Percentiles rank a stretch among this genome's conserved stretches.
Evolutionary conservation across 2,797 vertebrate genomes (phyloP).

Genomic region (Sebastes itinus): DNA sequence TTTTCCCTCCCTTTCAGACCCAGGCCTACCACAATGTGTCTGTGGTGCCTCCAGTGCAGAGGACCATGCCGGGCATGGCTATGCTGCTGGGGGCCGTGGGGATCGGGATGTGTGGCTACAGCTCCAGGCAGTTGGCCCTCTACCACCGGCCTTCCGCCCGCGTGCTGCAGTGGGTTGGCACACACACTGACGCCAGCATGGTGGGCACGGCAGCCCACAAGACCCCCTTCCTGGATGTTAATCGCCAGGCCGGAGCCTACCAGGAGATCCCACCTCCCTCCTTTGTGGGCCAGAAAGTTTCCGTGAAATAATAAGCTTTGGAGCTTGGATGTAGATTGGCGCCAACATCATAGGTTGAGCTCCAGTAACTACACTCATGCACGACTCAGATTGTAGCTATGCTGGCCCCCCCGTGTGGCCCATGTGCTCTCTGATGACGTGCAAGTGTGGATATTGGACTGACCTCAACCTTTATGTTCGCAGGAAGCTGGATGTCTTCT

Average conservation of each 20-base stretch:
- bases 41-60: constrained; percentile 51
- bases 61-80: constrained; percentile 67
- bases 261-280: constrained; percentile 64
- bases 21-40: constrained; percentile 69
- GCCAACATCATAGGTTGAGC: constrained; percentile 17
- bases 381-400: constrained; percentile 66
- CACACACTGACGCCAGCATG: constrained; percentile 56
- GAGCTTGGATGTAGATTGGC: neutral
- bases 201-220: constrained; percentile 27
- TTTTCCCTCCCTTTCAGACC: constrained; percentile 58
- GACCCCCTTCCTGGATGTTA: constrained; percentile 48
- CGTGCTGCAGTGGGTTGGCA: constrained; percentile 72
- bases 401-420: constrained; percentile 73
- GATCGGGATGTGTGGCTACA: constrained; percentile 81
- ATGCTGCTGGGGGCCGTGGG: constrained; percentile 78
- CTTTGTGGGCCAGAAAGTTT: constrained; percentile 69
- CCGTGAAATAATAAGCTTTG: constrained; percentile 29
- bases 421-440: constrained; percentile 71
- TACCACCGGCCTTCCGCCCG: constrained; percentile 78
- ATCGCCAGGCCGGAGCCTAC: constrained; percentile 22
- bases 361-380: constrained; percentile 23
- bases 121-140: constrained; percentile 79
- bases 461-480: constrained; percentile 37
- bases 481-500: neutral
- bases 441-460: constrained; percentile 39